A percentile compares a stretch with the other conserved stretches of the same genome.
These are phyloP conservation scores for Yponomeuta plumbellus DNA, from an alignment of 2,888 invertebrate species.

Conservation along the genomic window DNA sequence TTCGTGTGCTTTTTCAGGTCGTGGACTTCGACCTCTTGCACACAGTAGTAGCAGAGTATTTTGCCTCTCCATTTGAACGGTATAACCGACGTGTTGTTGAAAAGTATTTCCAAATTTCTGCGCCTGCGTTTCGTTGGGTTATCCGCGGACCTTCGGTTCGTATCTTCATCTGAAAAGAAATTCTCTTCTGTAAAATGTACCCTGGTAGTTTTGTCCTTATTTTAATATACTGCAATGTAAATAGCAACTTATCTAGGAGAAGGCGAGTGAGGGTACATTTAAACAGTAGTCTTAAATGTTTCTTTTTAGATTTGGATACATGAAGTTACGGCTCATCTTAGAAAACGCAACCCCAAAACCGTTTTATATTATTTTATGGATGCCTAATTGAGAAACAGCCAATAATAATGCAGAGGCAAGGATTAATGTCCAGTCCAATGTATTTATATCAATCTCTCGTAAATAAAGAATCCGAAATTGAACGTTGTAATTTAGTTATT, in stretches of 20 bases:
- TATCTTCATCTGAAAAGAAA: conserved; percentile 63
- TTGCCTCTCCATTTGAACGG: conserved; percentile 64
- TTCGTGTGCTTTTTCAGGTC: conserved; percentile 46
- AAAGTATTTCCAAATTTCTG: conserved; percentile 50
- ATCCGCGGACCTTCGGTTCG: conserved; percentile 36
- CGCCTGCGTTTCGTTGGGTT: conserved; percentile 34
- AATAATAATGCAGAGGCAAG: too few relatives aligned
- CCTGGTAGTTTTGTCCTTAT: conserved; percentile 9
- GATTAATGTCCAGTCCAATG: too few relatives aligned
- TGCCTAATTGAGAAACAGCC: too few relatives aligned
- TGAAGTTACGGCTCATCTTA: too few relatives aligned
- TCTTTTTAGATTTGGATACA: not conserved
- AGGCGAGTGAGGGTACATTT: conserved; percentile 12
- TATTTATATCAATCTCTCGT: too few relatives aligned
- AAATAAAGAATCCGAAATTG: too few relatives aligned
- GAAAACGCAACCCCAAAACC: not conserved
- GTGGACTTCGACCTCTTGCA: conserved; percentile 39
- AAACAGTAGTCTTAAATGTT: not conserved
- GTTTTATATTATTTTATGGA: too few relatives aligned
- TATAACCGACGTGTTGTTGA: conserved; percentile 60
- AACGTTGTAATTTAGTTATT: too few relatives aligned
- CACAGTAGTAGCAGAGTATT: conserved; percentile 61
- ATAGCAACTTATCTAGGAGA: conserved; percentile 1
- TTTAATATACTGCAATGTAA: conserved; percentile 4
- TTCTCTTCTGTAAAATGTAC: conserved; percentile 30